Conservation (phyloP, 2,797 vertebrate genomes). For the Falco naumanni region DNA sequence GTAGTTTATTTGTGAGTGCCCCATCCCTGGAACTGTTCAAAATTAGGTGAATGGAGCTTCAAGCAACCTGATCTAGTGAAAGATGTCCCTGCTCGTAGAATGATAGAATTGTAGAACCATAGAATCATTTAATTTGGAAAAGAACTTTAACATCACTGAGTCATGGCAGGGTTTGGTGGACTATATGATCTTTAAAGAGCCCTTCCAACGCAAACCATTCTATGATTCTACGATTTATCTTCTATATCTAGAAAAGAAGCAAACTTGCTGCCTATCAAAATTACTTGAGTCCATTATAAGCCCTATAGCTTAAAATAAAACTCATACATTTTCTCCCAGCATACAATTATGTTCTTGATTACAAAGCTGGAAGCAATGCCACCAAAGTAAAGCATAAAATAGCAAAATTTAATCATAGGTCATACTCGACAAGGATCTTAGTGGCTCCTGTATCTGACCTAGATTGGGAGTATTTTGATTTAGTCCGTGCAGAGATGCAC, state of each 20-base stretch:
- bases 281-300: neutral
- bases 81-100: neutral
- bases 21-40: neutral
- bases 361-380: neutral
- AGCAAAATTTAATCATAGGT: neutral
- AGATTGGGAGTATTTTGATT: neutral
- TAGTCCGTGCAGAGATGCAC: neutral
- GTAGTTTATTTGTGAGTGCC: neutral
- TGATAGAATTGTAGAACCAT: no score
- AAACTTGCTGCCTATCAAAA: neutral
- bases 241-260: neutral
- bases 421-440: neutral
- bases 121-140: no score
- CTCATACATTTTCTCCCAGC: neutral
- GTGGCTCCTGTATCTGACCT: neutral
- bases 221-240: neutral
- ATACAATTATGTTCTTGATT: neutral
- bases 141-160: no score
- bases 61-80: neutral
- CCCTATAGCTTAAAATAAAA: neutral
- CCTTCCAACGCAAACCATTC: no score
- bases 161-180: no score
- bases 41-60: neutral
- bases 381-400: neutral
- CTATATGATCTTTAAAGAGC: no score